These are phyloP conservation scores for Eupithecia insigniata DNA, from an alignment of 2,888 invertebrate species.

Conservation along the genomic window DNA sequence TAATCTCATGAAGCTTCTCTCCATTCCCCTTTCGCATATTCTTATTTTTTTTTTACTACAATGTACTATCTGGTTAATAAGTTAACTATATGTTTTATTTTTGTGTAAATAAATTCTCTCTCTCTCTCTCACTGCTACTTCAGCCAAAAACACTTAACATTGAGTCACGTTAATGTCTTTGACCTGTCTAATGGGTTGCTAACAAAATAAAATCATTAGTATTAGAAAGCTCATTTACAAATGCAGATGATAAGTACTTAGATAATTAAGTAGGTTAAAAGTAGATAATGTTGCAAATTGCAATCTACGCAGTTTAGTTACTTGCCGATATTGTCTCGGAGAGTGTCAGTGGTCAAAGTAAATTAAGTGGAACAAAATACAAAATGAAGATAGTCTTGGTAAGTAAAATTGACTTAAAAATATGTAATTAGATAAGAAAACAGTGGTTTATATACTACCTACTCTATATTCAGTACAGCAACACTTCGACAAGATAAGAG, in stretches of 20 bases:
- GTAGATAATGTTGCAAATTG: not conserved
- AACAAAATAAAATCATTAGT: not conserved
- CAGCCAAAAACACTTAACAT: too few species aligned
- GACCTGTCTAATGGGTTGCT: not conserved
- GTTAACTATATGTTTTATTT: too few species aligned
- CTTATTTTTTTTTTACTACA: too few species aligned
- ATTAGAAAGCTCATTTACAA: not conserved
- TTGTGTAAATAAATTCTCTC: too few species aligned
- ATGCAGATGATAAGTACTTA: not conserved
- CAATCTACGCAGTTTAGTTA: not conserved
- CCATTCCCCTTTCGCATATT: too few species aligned
- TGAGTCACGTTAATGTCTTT: not conserved
- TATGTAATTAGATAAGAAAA: not conserved
- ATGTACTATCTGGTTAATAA: too few species aligned
- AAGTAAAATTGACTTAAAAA: not conserved
- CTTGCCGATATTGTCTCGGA: not conserved
- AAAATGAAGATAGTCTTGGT: not conserved
- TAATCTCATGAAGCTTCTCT: too few species aligned
- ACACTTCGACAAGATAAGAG: too few species aligned
- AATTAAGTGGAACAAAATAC: not conserved
- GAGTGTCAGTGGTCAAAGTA: not conserved
- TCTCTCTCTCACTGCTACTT: too few species aligned
- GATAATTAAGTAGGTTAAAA: constrained; percentile 1
- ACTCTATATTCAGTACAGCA: not conserved
- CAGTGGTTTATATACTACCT: not conserved